These are phyloP conservation scores for Phylloscopus whistleri DNA, from an alignment of 2,113 vertebrate genomes.

Conservation along the genomic window DNA sequence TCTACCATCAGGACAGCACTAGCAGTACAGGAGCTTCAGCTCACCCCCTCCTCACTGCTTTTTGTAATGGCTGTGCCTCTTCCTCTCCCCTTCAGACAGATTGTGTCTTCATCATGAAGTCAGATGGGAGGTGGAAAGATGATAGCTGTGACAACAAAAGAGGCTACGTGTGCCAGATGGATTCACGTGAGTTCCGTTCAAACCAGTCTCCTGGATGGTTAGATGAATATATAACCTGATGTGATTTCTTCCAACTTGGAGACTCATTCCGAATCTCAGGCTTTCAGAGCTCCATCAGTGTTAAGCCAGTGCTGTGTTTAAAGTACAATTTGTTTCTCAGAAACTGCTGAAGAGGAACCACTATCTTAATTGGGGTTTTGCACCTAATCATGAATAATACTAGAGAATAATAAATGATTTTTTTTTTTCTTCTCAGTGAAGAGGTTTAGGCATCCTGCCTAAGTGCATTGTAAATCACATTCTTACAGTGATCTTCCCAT, in stretches of 20 bases:
- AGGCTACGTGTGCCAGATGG: conserved; percentile 82
- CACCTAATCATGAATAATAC: not conserved
- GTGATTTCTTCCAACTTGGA: not conserved
- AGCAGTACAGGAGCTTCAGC: not conserved
- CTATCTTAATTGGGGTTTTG: not conserved
- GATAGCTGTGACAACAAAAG: conserved; percentile 66
- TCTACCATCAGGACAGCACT: not conserved
- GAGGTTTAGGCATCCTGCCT: not conserved
- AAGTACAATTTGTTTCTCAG: not conserved
- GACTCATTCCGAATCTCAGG: not conserved
- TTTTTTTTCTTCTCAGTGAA: not conserved
- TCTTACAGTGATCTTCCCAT: not conserved
- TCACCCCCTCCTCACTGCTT: not conserved
- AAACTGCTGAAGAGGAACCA: not conserved
- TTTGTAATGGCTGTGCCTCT: not conserved
- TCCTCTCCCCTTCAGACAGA: conserved; percentile 57
- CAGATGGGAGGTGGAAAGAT: conserved; percentile 78
- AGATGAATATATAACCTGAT: not conserved
- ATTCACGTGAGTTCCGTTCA: conserved; percentile 68
- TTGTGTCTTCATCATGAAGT: conserved; percentile 74
- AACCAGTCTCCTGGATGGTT: not conserved
- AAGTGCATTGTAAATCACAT: not conserved
- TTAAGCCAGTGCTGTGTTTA: not conserved
- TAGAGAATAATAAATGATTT: not conserved
- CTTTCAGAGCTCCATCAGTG: not conserved